Percentiles rank a stretch among this genome's conserved stretches.
Evolutionary conservation across 1,140 invertebrate genomes (phyloP).

Genomic region (Homalodisca vitripennis): DNA sequence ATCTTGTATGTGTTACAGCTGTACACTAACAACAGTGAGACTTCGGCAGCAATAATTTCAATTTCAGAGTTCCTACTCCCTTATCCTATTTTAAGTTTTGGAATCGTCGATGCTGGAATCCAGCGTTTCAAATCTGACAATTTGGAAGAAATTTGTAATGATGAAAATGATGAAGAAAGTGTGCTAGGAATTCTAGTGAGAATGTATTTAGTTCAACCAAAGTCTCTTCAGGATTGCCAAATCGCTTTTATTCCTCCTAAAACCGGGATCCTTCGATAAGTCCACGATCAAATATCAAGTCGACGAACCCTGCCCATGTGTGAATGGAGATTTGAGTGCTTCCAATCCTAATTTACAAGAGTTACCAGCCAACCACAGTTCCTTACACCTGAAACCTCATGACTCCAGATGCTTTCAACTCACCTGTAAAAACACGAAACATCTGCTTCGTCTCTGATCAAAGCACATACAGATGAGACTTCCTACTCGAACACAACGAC

Average conservation of each 20-base stretch:
- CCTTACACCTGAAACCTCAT: constrained; percentile 61
- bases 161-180: constrained; percentile 49
- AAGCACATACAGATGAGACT: not conserved
- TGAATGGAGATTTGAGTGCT: not conserved
- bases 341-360: not conserved
- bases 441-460: constrained; percentile 9
- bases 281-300: not conserved
- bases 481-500: constrained; percentile 7
- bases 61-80: constrained; percentile 81
- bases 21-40: constrained; percentile 55
- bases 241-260: constrained; percentile 69
- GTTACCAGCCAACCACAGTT: constrained; percentile 23
- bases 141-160: constrained; percentile 39
- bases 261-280: constrained; percentile 35
- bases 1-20: constrained; percentile 78
- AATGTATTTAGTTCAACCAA: constrained; percentile 85
- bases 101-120: constrained; percentile 73
- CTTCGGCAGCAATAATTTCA: constrained; percentile 58
- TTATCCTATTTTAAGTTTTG: constrained; percentile 81
- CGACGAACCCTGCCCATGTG: too few relatives aligned
- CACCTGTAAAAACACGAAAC: constrained; percentile 45
- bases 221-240: constrained; percentile 82
- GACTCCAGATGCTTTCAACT: constrained; percentile 87
- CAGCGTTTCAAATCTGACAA: constrained; percentile 47
- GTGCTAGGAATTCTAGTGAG: constrained; percentile 57